Conservation (phyloP, 2,888 invertebrate species). For the Ametastegia equiseti region DNA sequence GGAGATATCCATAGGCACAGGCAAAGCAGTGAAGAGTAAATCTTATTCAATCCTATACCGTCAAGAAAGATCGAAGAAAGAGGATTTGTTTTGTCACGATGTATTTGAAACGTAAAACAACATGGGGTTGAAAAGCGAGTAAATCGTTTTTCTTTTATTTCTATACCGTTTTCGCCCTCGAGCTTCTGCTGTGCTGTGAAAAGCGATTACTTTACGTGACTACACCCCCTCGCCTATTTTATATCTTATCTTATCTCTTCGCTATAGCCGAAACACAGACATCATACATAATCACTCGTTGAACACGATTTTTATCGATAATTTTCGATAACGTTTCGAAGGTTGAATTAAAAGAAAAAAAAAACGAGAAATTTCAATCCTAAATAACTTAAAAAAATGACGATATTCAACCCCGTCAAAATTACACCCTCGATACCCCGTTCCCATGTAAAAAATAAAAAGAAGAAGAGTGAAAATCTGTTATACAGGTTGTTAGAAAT, state of each 20-base stretch:
- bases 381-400: background rate
- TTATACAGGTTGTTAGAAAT: background rate
- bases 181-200: conserved; percentile 18
- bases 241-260: conserved; percentile 21
- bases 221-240: background rate
- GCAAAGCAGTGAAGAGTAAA: conserved; percentile 13
- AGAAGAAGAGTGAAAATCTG: background rate
- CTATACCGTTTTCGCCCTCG: background rate
- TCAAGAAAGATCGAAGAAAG: conserved; percentile 41
- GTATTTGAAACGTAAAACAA: conserved; percentile 45
- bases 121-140: conserved; percentile 14
- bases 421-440: too few relatives aligned
- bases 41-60: conserved; percentile 40
- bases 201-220: conserved; percentile 43
- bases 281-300: conserved; percentile 3
- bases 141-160: conserved; percentile 21
- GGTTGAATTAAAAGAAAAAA: background rate
- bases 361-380: too few relatives aligned
- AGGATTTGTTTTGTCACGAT: conserved; percentile 46
- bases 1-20: background rate
- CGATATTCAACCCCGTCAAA: too few relatives aligned
- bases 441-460: background rate
- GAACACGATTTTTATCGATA: conserved; percentile 1
- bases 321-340: background rate
- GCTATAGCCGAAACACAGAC: conserved; percentile 9